Evolutionary conservation across 2,888 invertebrate species (phyloP), one percentile per base, ranked within the genome.

Genomic region (Dryobota labecula): DNA sequence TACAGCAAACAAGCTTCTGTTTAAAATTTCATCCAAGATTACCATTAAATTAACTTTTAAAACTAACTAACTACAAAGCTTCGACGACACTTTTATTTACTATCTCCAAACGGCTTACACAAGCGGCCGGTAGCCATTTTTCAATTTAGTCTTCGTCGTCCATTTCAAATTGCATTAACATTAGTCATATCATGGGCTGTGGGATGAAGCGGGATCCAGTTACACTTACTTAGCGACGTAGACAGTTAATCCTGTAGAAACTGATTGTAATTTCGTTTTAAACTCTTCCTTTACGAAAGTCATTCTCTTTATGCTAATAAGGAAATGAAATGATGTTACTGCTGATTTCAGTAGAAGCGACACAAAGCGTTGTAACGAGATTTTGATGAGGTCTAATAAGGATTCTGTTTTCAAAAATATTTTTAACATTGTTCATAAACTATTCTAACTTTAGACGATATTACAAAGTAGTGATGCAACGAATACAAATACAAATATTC

Each of bases 81-180:
- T 62, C 63, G 71, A 64, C 30, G 71, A 73, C 72, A 78, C 41
- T 84, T 71, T 60, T 61, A 74, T 73, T 71, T 30, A 73, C 73
- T 73, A 72, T 79, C 70, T 82, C 71, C 61, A 66, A 83, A 78
- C 69, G 45, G 63, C 72, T 81, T 75, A 66, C 70, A 78, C 51
- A 72, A 66, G 71, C 76, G 54, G 71, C 66, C 77, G 85, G 80
- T 77, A 84, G 87, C 83, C 53, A 89, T 89, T 88, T 88, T 87
- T 78, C 86, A 89, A 89, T 89, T 89, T 85, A 87, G 81, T 76
- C n/a, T n/a, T n/a, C 60, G 47, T 57, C 82, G 86, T 70, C 84
- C 80, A 84, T 84, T 87, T 83, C 62, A 84, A 84, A 88, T 87
- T 83, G 84, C 81, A 87, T 89, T 84, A 85, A 81, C 73, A 76